Evolutionary conservation across 2,113 vertebrate species (phyloP).

Genomic region (Anser brachyrhynchus): DNA sequence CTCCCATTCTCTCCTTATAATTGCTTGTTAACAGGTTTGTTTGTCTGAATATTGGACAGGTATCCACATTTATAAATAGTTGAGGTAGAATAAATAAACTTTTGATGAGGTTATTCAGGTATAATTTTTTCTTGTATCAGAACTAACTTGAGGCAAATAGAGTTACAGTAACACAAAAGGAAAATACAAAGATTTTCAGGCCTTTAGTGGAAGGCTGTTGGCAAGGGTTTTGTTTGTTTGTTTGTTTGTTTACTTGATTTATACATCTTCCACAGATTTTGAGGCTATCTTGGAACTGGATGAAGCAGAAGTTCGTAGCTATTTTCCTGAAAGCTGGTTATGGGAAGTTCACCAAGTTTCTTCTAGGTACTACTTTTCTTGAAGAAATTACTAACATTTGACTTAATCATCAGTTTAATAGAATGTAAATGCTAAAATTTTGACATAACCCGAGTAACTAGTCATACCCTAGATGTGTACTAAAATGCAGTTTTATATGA

Average conservation of each 20-base stretch:
- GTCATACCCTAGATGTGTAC: fast-evolving
- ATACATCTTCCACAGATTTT: slow-evolving; percentile 68
- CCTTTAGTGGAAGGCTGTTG: background rate
- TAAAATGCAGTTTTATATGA: background rate
- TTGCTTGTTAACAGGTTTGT: background rate
- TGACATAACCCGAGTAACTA: background rate
- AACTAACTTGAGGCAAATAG: background rate
- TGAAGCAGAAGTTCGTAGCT: slow-evolving; percentile 84
- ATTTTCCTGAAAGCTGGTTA: slow-evolving; percentile 95
- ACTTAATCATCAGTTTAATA: background rate
- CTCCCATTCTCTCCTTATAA: background rate
- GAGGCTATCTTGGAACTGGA: slow-evolving; percentile 70
- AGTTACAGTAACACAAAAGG: background rate
- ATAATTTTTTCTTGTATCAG: background rate
- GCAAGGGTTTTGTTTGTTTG: background rate
- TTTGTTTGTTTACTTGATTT: background rate
- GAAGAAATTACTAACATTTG: background rate
- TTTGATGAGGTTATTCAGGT: background rate
- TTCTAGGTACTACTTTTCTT: slow-evolving; percentile 60
- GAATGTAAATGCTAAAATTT: background rate
- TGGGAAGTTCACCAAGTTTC: slow-evolving; percentile 88
- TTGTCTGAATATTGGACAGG: background rate
- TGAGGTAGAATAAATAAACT: background rate
- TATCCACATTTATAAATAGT: background rate
- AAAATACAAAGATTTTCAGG: background rate